Evolutionary conservation across 1,140 invertebrate genomes (phyloP).

Genomic region (Cotesia chilonis): DNA sequence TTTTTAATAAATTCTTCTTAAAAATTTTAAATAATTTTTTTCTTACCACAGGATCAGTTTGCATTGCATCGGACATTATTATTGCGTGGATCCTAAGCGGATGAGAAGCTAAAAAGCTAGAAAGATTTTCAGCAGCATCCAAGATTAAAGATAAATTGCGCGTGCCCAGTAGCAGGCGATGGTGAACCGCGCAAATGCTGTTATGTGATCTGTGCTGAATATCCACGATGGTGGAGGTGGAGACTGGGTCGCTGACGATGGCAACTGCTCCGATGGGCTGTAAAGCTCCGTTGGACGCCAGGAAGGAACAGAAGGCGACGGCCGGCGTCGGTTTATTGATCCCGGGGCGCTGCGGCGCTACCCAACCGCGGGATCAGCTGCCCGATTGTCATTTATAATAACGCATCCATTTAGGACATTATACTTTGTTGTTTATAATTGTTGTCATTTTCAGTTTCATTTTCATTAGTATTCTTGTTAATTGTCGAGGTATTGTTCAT

Average conservation of each 20-base stretch:
- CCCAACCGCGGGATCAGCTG: conserved; percentile 60
- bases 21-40: too few relatives aligned
- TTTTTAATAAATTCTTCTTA: too few relatives aligned
- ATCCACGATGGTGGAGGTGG: conserved; percentile 12
- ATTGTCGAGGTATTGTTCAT: too few relatives aligned
- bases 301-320: conserved; percentile 60
- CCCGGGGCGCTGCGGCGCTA: conserved; percentile 65
- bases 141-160: conserved; percentile 1
- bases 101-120: too few relatives aligned
- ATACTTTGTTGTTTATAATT: not conserved
- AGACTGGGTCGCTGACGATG: conserved; percentile 46
- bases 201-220: not conserved
- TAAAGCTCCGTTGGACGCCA: conserved; percentile 42
- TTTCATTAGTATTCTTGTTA: too few relatives aligned
- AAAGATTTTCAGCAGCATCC: too few relatives aligned
- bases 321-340: conserved; percentile 65
- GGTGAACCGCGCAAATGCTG: not conserved
- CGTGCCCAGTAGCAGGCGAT: conserved; percentile 24
- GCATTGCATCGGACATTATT: too few relatives aligned
- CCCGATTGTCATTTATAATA: conserved; percentile 39
- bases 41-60: too few relatives aligned
- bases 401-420: conserved; percentile 2
- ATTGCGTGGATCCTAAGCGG: too few relatives aligned
- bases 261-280: conserved; percentile 46
- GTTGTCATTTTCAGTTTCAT: too few relatives aligned